Evolutionary conservation across 2,888 invertebrate genomes (phyloP), one percentile per base, ranked within the genome.

Genomic region (Steromphala cineraria): DNA sequence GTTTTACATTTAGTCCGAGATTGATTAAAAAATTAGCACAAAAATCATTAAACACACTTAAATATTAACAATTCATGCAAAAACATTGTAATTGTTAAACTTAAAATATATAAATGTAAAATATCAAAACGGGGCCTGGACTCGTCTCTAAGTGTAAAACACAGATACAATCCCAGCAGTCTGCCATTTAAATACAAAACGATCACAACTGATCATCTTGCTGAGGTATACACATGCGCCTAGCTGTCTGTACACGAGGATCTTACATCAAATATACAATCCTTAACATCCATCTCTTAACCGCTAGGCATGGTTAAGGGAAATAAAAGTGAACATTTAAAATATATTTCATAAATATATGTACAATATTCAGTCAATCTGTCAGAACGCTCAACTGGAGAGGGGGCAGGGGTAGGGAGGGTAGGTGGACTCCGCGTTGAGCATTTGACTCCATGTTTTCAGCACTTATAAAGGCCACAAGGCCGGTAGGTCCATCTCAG

Each of bases 301-400:
- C 71, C 71, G 40, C 71, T 71, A 71, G 71, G 71, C 28, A 31
- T 36, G 71, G 71, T 71, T 71, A 71, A 71, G 31, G 28, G 31
- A 71, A 71, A 71, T 71, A 71, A 52, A 79, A 53, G 17, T 53
- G 55, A 55, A 76, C 76, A 52, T 75, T 76, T 76, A 76, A 76
- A 76, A 76, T 76, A 76, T 76, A 76, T 76, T 55, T 76, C 55
- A 76, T 76, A 76, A 76, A 76, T 76, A 76, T 76, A 76, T 76
- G 55, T 76, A 76, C 76, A 76, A 76, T 71, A 71, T 71, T 36
- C 71, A 15, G 71, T 36, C 28, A 19, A 31, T 36, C 71, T 71
- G 56, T 71, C 71, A 40, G 40, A 40, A 40, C 71, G 71, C 71
- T 71, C 71, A 71, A 31, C 62, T 62, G 24, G 62, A 28, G 62